These are phyloP conservation scores for Helarctos malayanus DNA, from an alignment of 2,797 vertebrate genomes.

Conservation along the genomic window DNA sequence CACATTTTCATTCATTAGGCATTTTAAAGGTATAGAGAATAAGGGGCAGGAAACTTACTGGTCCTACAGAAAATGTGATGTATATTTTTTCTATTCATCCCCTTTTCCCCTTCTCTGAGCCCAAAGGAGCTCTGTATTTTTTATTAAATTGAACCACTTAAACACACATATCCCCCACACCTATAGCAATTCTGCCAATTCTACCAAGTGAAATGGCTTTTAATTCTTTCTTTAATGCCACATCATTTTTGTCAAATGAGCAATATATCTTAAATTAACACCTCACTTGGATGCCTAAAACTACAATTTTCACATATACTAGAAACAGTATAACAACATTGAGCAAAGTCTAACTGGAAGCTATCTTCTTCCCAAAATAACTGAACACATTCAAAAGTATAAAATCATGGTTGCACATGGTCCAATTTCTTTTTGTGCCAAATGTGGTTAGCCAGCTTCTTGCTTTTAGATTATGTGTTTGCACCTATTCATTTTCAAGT, in stretches of 20 bases:
- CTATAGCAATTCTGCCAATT: constrained; percentile 31
- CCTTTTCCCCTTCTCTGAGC: not conserved
- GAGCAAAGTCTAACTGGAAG: constrained; percentile 65
- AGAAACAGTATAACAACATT: constrained; percentile 60
- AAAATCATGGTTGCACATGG: constrained; percentile 22
- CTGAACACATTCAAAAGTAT: constrained; percentile 33
- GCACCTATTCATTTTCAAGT: constrained; percentile 70
- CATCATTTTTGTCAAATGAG: constrained; percentile 67
- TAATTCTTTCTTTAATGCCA: constrained; percentile 44
- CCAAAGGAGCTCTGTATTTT: constrained; percentile 23
- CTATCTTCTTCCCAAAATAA: constrained; percentile 71
- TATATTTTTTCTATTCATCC: not conserved
- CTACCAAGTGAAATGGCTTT: constrained; percentile 35
- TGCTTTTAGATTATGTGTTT: constrained; percentile 56
- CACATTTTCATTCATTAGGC: constrained; percentile 52
- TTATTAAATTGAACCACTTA: constrained; percentile 33
- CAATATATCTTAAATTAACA: constrained; percentile 57
- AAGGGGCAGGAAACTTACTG: not conserved
- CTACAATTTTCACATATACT: constrained; percentile 59
- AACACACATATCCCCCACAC: not conserved
- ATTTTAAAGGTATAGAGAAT: constrained; percentile 55
- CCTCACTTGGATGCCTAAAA: constrained; percentile 42
- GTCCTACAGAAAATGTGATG: not conserved
- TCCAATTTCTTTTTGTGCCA: constrained; percentile 61
- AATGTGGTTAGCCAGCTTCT: constrained; percentile 57